phyloP scores from a whole-genome alignment of 2,797 vertebrate species.

The Hyperoplus lanceolatus region DNA sequence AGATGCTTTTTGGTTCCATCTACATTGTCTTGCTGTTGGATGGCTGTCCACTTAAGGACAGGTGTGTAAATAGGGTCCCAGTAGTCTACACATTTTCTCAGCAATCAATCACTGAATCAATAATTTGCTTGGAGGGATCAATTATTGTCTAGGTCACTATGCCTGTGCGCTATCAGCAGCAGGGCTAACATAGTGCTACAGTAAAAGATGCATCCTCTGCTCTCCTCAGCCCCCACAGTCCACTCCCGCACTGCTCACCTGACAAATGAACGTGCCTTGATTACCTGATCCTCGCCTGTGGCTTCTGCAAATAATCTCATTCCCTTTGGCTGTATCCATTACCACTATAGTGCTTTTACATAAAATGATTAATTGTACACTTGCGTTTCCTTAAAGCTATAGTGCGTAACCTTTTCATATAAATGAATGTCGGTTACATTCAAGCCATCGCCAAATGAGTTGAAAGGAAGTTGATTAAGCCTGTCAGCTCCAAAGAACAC shows the following conservation, averaged over 20 bases:
- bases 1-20: not conserved
- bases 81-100: not conserved
- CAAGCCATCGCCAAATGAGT: too few relatives aligned
- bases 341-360: slow-evolving; percentile 25
- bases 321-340: slow-evolving; percentile 5
- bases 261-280: slow-evolving; percentile 12
- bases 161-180: not conserved
- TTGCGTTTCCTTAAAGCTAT: not conserved
- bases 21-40: not conserved
- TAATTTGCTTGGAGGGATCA: not conserved
- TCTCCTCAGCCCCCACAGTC: slow-evolving; percentile 15
- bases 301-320: slow-evolving; percentile 8
- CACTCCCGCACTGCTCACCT: not conserved
- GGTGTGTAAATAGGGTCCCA: not conserved
- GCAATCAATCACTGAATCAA: not conserved
- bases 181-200: not conserved
- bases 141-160: not conserved
- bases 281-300: slow-evolving; percentile 14
- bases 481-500: too few relatives aligned
- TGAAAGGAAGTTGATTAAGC: too few relatives aligned
- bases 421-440: too few relatives aligned
- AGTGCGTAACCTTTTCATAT: too few relatives aligned
- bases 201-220: not conserved
- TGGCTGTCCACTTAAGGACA: not conserved
- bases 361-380: slow-evolving; percentile 34